Conservation (phyloP, 2,797 vertebrate genomes). For the Diceros bicornis region DNA sequence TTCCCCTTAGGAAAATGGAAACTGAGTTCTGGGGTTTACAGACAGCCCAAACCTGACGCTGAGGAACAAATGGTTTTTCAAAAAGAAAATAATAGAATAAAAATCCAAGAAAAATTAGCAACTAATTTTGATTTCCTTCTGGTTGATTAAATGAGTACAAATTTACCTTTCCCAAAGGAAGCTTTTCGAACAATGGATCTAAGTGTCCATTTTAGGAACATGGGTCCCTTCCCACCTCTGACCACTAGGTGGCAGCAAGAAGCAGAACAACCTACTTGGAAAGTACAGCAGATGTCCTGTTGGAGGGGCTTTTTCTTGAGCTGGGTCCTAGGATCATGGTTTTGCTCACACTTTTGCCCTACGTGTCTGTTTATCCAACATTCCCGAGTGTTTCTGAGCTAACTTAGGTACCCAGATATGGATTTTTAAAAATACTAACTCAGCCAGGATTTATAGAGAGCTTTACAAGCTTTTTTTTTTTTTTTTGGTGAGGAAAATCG, state of each 20-base stretch:
- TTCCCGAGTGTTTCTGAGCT: neutral
- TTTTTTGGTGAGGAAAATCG: too few relatives aligned
- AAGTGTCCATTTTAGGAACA: neutral
- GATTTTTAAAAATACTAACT: neutral
- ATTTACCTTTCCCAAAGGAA: slow-evolving; percentile 24
- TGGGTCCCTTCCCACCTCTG: slow-evolving; percentile 48
- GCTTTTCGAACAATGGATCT: neutral
- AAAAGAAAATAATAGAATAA: slow-evolving; percentile 3
- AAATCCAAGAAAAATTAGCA: neutral
- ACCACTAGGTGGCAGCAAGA: slow-evolving; percentile 87
- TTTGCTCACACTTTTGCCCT: neutral
- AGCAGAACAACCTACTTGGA: slow-evolving; percentile 67
- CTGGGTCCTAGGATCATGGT: neutral
- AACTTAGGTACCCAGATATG: neutral
- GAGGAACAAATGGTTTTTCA: neutral
- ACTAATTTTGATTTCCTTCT: slow-evolving; percentile 35
- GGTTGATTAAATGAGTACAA: neutral
- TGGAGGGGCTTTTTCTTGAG: neutral
- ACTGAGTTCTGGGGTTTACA: slow-evolving; percentile 48
- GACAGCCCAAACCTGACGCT: neutral
- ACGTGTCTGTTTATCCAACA: neutral
- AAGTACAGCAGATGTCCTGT: neutral
- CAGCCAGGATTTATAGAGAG: neutral
- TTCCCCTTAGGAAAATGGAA: slow-evolving; percentile 69
- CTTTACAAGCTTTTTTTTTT: too few relatives aligned